Conservation (phyloP, 2,888 invertebrate species). For the Tetropium fuscum region DNA sequence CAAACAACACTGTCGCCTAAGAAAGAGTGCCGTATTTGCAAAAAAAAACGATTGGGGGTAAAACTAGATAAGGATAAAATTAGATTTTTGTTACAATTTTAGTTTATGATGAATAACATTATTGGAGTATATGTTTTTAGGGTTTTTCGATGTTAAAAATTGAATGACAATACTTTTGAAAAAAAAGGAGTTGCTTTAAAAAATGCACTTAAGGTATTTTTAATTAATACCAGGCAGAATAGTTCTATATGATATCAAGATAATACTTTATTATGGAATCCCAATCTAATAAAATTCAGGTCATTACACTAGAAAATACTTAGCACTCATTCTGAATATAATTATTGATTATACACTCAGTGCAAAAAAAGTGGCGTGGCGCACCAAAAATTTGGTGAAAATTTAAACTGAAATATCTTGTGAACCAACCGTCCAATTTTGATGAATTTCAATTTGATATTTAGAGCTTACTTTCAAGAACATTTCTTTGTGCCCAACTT, state of each 20-base stretch:
- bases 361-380: too few species aligned
- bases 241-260: background rate
- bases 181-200: background rate
- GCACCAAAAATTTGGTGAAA: too few species aligned
- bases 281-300: too few species aligned
- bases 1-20: background rate
- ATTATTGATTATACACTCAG: too few species aligned
- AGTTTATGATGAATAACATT: background rate
- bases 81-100: background rate
- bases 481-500: too few species aligned
- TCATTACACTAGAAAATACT: too few species aligned
- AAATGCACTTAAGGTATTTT: conserved; percentile 2
- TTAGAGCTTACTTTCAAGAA: too few species aligned
- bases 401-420: too few species aligned
- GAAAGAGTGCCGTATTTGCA: background rate
- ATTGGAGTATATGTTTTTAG: background rate
- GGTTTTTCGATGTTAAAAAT: background rate
- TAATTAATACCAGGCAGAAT: background rate
- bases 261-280: too few species aligned
- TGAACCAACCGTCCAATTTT: too few species aligned
- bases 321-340: too few species aligned
- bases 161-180: background rate
- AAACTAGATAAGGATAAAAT: background rate
- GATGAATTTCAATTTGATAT: too few species aligned
- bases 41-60: background rate